These are phyloP conservation scores for Drusus annulatus DNA, from an alignment of 1,140 invertebrate species.

Conservation along the genomic window DNA sequence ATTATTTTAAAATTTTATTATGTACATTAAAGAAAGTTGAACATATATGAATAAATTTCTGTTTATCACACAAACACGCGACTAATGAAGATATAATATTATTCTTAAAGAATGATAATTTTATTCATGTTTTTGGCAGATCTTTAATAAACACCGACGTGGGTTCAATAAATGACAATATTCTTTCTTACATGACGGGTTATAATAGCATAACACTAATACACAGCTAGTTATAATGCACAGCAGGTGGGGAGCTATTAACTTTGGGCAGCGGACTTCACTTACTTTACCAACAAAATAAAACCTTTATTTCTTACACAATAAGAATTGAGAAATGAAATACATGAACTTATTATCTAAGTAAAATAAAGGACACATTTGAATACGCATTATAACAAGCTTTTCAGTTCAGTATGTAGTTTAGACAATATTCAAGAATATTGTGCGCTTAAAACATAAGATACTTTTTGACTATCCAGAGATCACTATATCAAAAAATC, in stretches of 20 bases:
- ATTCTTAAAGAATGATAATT: constrained; percentile 41
- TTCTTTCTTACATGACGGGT: background rate
- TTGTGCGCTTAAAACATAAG: background rate
- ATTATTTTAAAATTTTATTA: constrained; percentile 44
- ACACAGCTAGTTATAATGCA: constrained; percentile 13
- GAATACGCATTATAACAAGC: constrained; percentile 4
- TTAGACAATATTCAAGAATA: constrained; percentile 12
- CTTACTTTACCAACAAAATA: too few species aligned
- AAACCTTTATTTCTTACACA: too few species aligned
- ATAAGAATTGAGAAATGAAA: too few species aligned
- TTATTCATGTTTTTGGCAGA: constrained; percentile 6
- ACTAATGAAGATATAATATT: constrained; percentile 45
- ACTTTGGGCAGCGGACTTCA: too few species aligned
- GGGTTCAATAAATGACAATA: background rate
- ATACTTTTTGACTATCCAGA: constrained; percentile 3
- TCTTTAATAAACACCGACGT: background rate
- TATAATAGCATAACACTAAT: constrained; percentile 2
- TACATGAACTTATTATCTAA: too few species aligned
- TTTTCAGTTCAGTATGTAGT: background rate
- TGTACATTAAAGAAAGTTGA: constrained; percentile 51
- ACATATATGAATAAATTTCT: constrained; percentile 47
- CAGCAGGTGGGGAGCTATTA: too few species aligned
- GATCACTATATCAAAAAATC: background rate
- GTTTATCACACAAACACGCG: constrained; percentile 58
- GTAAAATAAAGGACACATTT: background rate